A percentile compares a stretch with the other conserved stretches of the same genome.
Evolutionary conservation across 1,140 invertebrate species (phyloP).

Genomic region (Sogatella furcifera): DNA sequence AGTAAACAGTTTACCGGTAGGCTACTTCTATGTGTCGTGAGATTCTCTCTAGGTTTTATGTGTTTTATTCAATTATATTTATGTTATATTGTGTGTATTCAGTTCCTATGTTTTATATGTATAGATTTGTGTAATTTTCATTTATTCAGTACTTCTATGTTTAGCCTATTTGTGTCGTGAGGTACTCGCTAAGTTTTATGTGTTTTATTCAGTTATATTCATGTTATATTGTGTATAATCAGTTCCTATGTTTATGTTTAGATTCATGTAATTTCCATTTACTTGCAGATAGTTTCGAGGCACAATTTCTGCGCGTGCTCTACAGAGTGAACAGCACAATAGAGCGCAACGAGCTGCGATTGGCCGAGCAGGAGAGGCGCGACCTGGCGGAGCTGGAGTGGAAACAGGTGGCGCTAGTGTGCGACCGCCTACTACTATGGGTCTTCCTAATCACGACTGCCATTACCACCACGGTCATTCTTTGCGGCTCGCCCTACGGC

Average conservation of each 20-base stretch:
- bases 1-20: too few relatives aligned
- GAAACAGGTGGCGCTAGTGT: conserved; percentile 66
- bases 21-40: too few relatives aligned
- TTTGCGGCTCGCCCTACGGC: conserved; percentile 44
- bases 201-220: not conserved
- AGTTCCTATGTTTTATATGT: too few relatives aligned
- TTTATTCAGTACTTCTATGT: too few relatives aligned
- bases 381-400: conserved; percentile 59
- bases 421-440: conserved; percentile 51
- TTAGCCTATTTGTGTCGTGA: too few relatives aligned
- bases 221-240: not conserved
- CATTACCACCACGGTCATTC: conserved; percentile 48
- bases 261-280: too few relatives aligned
- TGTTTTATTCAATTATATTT: too few relatives aligned
- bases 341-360: conserved; percentile 54
- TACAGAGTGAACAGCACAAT: conserved; percentile 57
- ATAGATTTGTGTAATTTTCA: too few relatives aligned
- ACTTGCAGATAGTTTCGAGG: conserved; percentile 41
- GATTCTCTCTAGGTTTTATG: too few relatives aligned
- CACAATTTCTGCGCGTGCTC: conserved; percentile 49
- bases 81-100: too few relatives aligned
- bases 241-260: too few relatives aligned
- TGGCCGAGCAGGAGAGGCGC: conserved; percentile 51
- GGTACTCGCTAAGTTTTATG: too few relatives aligned
- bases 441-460: conserved; percentile 54